phyloP scores from a whole-genome alignment of 2,888 invertebrate species.

The Actias luna region DNA sequence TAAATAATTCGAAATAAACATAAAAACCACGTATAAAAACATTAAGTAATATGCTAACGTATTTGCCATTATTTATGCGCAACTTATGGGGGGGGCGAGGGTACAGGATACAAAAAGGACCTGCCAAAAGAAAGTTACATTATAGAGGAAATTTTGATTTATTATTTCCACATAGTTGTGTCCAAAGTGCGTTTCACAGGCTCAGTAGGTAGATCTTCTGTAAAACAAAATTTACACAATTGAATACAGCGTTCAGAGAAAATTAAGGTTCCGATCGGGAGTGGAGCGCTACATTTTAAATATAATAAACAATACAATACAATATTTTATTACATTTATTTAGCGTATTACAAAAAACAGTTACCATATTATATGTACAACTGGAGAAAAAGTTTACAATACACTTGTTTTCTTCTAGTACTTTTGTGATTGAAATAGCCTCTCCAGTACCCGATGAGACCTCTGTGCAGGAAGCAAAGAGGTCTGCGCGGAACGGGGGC shows the following conservation, averaged over 20 bases:
- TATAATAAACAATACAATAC: constrained; percentile 77
- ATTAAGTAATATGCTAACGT: constrained; percentile 71
- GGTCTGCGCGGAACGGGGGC: constrained; percentile 83
- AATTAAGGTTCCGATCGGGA: constrained; percentile 82
- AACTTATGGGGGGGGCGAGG: constrained; percentile 35
- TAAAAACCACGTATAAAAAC: constrained; percentile 79
- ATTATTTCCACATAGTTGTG: constrained; percentile 81
- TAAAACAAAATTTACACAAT: constrained; percentile 76
- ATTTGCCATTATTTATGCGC: constrained; percentile 37
- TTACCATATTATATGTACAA: constrained; percentile 83
- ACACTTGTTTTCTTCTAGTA: constrained; percentile 85
- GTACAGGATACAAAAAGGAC: constrained; percentile 74
- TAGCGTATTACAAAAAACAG: constrained; percentile 80
- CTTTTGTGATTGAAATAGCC: constrained; percentile 91
- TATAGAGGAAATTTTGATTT: constrained; percentile 78
- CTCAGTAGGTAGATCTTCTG: constrained; percentile 77
- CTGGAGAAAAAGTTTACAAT: constrained; percentile 78
- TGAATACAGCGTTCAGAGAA: constrained; percentile 64
- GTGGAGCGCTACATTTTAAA: constrained; percentile 73
- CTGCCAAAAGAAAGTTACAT: constrained; percentile 77
- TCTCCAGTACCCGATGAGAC: constrained; percentile 91
- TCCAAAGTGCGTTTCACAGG: constrained; percentile 80
- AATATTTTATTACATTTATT: constrained; percentile 80
- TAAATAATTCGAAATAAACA: constrained; percentile 77
- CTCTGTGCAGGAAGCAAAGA: constrained; percentile 85